Evolutionary conservation across 35 echinoderm and acorn worm genomes (phyloP), one percentile per base, ranked within the genome.

Genomic region (Ophioderma brevispina): DNA sequence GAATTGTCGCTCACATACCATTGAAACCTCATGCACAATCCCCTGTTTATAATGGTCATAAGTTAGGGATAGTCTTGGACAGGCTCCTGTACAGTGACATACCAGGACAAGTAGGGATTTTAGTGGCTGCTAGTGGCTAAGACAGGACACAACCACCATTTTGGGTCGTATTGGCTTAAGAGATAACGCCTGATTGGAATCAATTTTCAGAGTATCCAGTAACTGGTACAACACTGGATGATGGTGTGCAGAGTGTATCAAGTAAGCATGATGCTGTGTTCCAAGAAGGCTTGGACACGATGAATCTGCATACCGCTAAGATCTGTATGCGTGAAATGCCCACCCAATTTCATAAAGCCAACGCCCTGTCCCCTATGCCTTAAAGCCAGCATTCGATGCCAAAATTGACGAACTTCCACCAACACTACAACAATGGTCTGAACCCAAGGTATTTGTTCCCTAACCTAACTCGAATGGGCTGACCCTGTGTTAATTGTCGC

Each of bases 321-420:
- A 75, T 96, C 0, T 42, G 32, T 21, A 87, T 96, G 1, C 75
- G 46, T 13, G 80, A 79, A 49, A 55, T 86, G 11, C 41, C 64
- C 0, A 0, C 33, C 30, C 94, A 86, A 14, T n/a, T n/a, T 43
- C 88, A 80, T 79, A 96, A 92, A 81, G 40, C 87, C 31, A 36
- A n/a, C n/a, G 81, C 33, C 80, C 90, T 33, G 82, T 92, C 25
- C 90, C 90, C 1, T 89, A 92, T 77, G 86, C 94, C 28, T 46
- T 85, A 49, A 33, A 80, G 78, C 49, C 76, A 13, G 87, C 76
- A 35, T 89, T 92, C 50, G 82, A 81, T n/a, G 76, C 35, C 33
- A 55, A 95, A 79, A 88, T 0, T n/a, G n/a, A n/a, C n/a, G n/a
- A n/a, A n/a, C n/a, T n/a, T n/a, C n/a, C n/a, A n/a, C n/a, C n/a